Evolutionary conservation across 2,888 invertebrate genomes (phyloP), one percentile per base, ranked within the genome.

Genomic region (Eristalis arbustorum): DNA sequence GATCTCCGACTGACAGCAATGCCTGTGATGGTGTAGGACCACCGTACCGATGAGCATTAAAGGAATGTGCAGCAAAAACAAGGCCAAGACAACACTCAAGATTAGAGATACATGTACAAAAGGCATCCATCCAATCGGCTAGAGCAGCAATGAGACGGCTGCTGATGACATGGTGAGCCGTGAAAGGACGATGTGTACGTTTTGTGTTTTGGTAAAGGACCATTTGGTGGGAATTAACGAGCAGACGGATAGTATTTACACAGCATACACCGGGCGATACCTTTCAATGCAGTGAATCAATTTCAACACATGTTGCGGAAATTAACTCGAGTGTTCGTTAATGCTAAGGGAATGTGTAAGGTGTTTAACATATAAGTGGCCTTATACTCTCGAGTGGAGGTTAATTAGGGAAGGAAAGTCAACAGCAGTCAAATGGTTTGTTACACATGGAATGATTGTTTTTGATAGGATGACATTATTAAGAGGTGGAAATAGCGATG

Each of bases 231-330:
- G 78, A 82, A 87, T 82, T 72, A 81, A 81, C 64, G 31, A 77
- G 77, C 84, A 81, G 71, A 71, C 66, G 82, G 85, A 75, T 82
- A 59, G 59, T 59, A 23, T 59, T 59, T 59, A 49, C 49, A 18
- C 49, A 49, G 18, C 49, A 18, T 18, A 49, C n/a, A n/a, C 49
- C 49, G 49, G 49, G 49, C 49, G 49, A 49, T 49, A 49, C 49
- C 18, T 49, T 79, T 66, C 72, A 71, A 61, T 74, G 66, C 74
- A 59, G 66, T 63, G 78, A 82, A 87, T 87, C 81, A 78, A 82
- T 78, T 85, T 82, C 69, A 68, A 64, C 85, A 85, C 85, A 85
- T 85, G 85, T 82, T 85, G 85, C 77, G 82, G 78, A 87, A 82
- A 77, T 82, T 82, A 78, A 71, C 69, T 63, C 61, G 57, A 78